Conservation (phyloP, 1,140 invertebrate genomes). For the Bombus turneri region DNA sequence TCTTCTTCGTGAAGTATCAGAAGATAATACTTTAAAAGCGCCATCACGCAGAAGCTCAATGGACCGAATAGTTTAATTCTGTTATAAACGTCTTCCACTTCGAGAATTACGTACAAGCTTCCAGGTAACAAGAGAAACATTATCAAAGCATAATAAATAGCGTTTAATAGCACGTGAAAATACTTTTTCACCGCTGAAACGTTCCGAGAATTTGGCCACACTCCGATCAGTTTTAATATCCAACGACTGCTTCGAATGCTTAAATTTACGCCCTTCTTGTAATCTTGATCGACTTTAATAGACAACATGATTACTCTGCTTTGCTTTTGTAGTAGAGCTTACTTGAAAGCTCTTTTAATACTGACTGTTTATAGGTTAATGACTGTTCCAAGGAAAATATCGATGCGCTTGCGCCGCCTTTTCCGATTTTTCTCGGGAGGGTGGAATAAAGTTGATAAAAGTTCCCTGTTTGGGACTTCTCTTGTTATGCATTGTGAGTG, state of each 20-base stretch:
- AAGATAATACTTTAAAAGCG: slow-evolving; percentile 65
- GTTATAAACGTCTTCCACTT: slow-evolving; percentile 55
- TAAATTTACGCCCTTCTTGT: background rate
- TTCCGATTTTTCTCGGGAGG: background rate
- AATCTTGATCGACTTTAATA: background rate
- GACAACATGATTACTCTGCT: background rate
- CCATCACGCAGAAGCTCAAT: slow-evolving; percentile 69
- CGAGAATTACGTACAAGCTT: slow-evolving; percentile 37
- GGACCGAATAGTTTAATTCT: slow-evolving; percentile 68
- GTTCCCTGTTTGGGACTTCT: background rate
- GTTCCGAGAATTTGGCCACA: slow-evolving; percentile 14
- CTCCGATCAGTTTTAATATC: slow-evolving; percentile 27
- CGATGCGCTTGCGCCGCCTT: slow-evolving; percentile 26
- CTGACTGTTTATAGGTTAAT: background rate
- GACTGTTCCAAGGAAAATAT: background rate
- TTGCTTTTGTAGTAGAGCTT: background rate
- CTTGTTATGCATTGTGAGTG: background rate
- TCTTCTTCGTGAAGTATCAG: slow-evolving; percentile 51
- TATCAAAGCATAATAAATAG: slow-evolving; percentile 6
- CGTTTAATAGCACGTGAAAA: background rate
- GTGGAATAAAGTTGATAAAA: background rate
- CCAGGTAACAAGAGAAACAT: background rate
- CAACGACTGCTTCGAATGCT: slow-evolving; percentile 31
- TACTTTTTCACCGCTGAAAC: background rate
- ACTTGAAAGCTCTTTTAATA: background rate